Conservation (phyloP, 2,888 invertebrate genomes). For the Cylloceria caligata region DNA sequence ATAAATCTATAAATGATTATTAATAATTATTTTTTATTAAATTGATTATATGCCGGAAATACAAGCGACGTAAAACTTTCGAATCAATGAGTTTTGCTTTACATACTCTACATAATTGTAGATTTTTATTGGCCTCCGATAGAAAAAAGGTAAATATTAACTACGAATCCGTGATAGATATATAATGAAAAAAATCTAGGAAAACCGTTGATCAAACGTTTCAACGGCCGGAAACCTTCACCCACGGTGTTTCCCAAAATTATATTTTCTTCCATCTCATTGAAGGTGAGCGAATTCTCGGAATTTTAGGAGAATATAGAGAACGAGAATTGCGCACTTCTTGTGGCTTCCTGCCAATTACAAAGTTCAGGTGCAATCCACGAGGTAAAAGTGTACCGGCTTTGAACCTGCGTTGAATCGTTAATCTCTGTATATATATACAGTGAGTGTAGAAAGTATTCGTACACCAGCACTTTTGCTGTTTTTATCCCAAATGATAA, state of each 20-base stretch:
- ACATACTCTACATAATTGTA: no score
- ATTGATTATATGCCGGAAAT: no score
- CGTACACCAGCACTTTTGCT: no score
- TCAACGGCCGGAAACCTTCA: background rate
- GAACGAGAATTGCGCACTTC: slow-evolving; percentile 52
- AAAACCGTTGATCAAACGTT: background rate
- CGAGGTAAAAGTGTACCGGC: background rate
- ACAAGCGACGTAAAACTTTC: no score
- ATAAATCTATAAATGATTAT: no score
- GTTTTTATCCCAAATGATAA: no score
- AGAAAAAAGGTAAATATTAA: background rate
- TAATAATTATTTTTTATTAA: no score
- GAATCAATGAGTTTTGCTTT: no score
- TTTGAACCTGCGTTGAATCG: slow-evolving; percentile 12
- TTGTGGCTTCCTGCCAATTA: slow-evolving; percentile 69
- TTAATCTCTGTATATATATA: slow-evolving; percentile 40
- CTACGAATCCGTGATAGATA: no score
- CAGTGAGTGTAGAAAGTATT: no score
- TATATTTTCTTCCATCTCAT: background rate
- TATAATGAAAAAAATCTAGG: no score
- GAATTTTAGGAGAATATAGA: background rate
- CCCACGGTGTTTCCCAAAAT: slow-evolving; percentile 10
- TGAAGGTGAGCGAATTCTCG: background rate
- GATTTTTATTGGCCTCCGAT: background rate
- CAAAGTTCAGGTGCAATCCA: slow-evolving; percentile 68